Base-by-base conservation (phyloP, 2,113 vertebrate species). In the Grantiella picta region DNA sequence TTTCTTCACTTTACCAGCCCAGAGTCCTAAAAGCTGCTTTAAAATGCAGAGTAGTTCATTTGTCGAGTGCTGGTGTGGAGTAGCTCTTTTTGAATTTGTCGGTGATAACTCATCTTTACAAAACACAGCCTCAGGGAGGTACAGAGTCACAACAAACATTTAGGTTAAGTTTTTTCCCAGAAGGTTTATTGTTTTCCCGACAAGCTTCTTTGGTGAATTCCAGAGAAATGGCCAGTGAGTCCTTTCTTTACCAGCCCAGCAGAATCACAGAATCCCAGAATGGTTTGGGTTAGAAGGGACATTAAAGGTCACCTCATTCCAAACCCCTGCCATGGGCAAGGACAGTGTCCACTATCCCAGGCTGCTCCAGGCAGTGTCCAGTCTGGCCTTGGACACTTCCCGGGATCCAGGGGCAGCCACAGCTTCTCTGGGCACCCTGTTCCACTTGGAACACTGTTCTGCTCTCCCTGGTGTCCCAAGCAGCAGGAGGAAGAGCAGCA, bases 281-380 rank as follows among this genome's bases (percentile, higher is more conserved):
- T 42, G 25, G n/a, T 76, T 69, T 42, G 54, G 25, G 18, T 25
- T 40, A 1, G 40, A 42, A 49, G 25, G 29, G 35, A 49, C 25
- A 22, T 36, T 42, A 76, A 40, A 76, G 3, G 4, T 3, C 78
- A 40, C 38, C 38, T 38, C 38, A 38, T 38, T 38, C 38, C 38
- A 38, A 38, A 10, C 38, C 38, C 38, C 38, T 38, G 38, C 38
- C 38, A 38, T 6, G 36, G 42, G 19, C 53, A 47, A 61, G 28
- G 69, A 25, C 61, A 10, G n/a, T n/a, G 40, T 0, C n/a, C n/a
- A 12, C 28, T 6, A 2, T 1, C 11, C 78, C 61, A 35, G 38
- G 53, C 0, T n/a, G 61, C 53, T 82, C 53, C 60, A 17, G 29
- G 2, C 53, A 23, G 33, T 0, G 0, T 66, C 69, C 69, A 66